Evolutionary conservation across 2,113 vertebrate genomes (phyloP).

Genomic region (Laterallus jamaicensis): DNA sequence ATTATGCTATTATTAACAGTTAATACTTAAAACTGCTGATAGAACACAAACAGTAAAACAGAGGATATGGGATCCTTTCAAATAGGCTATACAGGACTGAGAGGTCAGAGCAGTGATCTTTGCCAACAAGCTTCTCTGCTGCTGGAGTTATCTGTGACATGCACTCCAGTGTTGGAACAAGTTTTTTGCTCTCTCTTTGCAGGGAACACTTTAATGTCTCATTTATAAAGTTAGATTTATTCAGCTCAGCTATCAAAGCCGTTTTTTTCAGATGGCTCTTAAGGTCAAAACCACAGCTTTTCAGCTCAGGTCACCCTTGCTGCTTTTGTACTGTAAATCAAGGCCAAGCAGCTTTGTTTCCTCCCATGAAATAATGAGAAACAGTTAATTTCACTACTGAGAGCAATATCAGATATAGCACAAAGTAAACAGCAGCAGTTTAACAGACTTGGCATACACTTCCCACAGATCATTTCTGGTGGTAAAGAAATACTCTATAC

Average conservation of each 20-base stretch:
- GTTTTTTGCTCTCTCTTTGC: not conserved
- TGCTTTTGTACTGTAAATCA: not conserved
- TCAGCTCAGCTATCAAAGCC: slow-evolving; percentile 3
- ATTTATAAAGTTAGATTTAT: not conserved
- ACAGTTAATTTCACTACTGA: not conserved
- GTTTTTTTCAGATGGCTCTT: not conserved
- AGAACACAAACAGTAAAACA: not conserved
- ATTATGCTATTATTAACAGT: not conserved
- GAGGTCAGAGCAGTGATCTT: not conserved
- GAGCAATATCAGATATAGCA: not conserved
- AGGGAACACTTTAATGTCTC: not conserved
- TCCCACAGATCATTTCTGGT: not conserved
- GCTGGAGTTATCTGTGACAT: not conserved
- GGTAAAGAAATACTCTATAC: not conserved
- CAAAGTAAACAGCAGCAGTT: not conserved
- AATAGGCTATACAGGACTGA: not conserved
- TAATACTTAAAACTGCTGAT: not conserved
- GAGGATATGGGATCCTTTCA: rapidly evolving
- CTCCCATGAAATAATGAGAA: not conserved
- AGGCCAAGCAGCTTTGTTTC: not conserved
- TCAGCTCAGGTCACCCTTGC: not conserved
- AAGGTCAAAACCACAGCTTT: not conserved
- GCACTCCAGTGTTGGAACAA: not conserved
- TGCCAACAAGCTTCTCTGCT: not conserved
- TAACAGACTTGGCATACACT: not conserved